Conservation (phyloP, 2,113 vertebrate species). For the Psephotus haematonotus region DNA sequence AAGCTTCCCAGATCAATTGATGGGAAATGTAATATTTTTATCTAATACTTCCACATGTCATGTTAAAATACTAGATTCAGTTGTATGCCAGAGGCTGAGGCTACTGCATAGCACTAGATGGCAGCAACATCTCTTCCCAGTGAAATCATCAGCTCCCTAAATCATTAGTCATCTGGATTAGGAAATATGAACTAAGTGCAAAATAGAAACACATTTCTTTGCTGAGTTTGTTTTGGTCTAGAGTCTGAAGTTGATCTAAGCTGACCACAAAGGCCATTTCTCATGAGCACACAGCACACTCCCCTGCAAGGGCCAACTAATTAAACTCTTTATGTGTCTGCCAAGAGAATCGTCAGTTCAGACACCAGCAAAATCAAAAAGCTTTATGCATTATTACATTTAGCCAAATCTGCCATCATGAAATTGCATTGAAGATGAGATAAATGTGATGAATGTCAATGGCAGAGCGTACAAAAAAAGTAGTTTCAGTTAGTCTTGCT, state of each 20-base stretch:
- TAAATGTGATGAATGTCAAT: background rate
- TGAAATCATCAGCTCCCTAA: background rate
- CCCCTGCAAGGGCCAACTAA: background rate
- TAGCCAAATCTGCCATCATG: background rate
- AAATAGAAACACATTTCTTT: background rate
- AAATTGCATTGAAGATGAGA: background rate
- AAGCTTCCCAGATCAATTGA: background rate
- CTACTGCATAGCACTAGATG: slow-evolving; percentile 47
- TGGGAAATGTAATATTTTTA: background rate
- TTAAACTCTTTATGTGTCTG: background rate
- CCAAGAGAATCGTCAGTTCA: background rate
- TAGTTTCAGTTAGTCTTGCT: background rate
- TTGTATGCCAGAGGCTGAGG: background rate
- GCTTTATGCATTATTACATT: background rate
- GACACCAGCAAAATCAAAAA: background rate
- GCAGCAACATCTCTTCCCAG: slow-evolving; percentile 5
- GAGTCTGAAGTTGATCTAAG: background rate
- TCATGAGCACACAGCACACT: background rate
- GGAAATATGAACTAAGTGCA: background rate
- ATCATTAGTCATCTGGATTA: background rate
- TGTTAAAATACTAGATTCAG: background rate
- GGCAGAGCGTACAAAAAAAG: background rate
- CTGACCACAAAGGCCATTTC: background rate
- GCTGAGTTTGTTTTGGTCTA: background rate
- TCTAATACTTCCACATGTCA: fast-evolving